Conservation (phyloP, 2,888 invertebrate species). For the Chalcis sispes region DNA sequence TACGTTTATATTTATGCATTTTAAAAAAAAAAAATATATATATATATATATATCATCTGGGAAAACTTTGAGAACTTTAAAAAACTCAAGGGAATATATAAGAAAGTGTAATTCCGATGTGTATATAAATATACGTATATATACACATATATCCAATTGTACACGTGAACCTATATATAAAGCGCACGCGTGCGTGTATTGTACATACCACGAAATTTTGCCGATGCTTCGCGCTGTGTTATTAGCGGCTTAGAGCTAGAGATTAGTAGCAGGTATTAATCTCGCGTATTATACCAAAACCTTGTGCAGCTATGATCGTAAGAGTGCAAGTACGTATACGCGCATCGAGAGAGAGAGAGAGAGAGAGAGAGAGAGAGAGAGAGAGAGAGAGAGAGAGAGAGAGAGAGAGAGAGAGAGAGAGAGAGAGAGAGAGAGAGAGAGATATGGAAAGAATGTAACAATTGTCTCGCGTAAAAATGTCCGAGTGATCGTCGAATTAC, state of each 20-base stretch:
- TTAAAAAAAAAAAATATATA: too few species aligned
- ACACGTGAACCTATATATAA: conserved; percentile 52
- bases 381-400: conserved; percentile 30
- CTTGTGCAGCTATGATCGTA: conserved; percentile 62
- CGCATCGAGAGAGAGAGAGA: conserved; percentile 33
- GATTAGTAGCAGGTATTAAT: conserved; percentile 65
- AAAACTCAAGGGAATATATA: conserved; percentile 13
- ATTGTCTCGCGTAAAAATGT: too few species aligned
- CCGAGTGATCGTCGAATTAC: too few species aligned
- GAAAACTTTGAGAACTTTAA: conserved; percentile 9
- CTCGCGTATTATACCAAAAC: conserved; percentile 64
- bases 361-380: conserved; percentile 59
- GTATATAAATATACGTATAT: conserved; percentile 19
- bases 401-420: conserved; percentile 59
- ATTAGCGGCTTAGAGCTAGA: conserved; percentile 60
- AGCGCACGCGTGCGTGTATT: conserved; percentile 67
- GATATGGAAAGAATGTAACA: too few species aligned
- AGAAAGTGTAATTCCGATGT: conserved; percentile 23
- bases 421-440: conserved; percentile 53
- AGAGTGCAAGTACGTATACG: conserved; percentile 41
- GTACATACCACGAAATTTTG: conserved; percentile 68
- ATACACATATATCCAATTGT: conserved; percentile 35
- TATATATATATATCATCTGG: background rate
- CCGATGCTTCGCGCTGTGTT: conserved; percentile 69
- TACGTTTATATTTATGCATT: conserved; percentile 17